phyloP scores from a whole-genome alignment of 2,113 vertebrate species.

The Perognathus longimembris region DNA sequence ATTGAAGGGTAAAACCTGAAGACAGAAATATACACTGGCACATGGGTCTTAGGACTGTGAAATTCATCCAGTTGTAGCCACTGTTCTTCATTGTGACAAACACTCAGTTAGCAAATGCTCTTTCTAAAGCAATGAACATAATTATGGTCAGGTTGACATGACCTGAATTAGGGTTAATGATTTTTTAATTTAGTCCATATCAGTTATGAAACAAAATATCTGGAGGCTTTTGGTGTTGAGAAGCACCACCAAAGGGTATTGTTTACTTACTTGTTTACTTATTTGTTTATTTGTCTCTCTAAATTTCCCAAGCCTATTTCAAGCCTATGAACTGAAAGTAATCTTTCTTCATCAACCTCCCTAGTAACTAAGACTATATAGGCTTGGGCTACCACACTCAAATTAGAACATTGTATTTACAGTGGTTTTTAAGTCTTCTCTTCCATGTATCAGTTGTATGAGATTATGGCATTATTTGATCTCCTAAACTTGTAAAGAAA shows the following conservation, averaged over 20 bases:
- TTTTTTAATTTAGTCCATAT: neutral
- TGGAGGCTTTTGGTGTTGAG: neutral
- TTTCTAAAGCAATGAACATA: conserved; percentile 34
- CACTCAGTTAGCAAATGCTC: conserved; percentile 27
- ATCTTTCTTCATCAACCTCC: neutral
- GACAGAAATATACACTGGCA: conserved; percentile 69
- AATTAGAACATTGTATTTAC: neutral
- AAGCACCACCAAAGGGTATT: neutral
- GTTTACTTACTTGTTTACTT: neutral
- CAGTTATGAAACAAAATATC: neutral
- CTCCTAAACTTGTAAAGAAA: neutral
- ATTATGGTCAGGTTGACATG: conserved; percentile 62
- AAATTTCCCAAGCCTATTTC: neutral
- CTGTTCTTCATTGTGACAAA: conserved; percentile 10
- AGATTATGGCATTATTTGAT: neutral
- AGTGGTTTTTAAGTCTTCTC: neutral
- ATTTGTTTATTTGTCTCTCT: neutral
- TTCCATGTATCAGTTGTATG: neutral
- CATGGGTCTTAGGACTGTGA: conserved; percentile 1
- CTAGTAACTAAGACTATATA: neutral
- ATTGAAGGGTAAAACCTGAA: conserved; percentile 53
- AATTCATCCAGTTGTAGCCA: conserved; percentile 38
- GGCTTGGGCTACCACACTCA: neutral
- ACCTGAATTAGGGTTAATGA: conserved; percentile 14
- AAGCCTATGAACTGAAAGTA: neutral